phyloP scores from a whole-genome alignment of 2,797 vertebrate genomes.

The Helarctos malayanus region DNA sequence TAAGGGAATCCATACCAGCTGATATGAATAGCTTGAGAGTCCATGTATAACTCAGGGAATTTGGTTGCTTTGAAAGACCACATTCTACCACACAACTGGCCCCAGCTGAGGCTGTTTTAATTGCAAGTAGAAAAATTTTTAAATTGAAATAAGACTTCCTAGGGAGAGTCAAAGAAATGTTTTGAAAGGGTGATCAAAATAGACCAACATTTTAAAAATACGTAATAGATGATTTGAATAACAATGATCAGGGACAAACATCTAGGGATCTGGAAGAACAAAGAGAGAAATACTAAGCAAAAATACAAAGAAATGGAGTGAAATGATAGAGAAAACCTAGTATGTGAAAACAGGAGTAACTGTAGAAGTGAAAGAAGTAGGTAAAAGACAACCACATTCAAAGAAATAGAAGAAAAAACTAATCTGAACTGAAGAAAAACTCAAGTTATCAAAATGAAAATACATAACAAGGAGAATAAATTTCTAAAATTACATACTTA shows the following conservation, averaged over 20 bases:
- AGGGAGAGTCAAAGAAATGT: background rate
- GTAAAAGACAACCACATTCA: conserved; percentile 1
- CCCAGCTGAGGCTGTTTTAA: background rate
- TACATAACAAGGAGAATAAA: background rate
- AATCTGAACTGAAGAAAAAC: background rate
- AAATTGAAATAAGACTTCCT: background rate
- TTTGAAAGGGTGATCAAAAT: background rate
- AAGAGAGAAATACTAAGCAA: background rate
- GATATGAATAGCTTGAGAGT: background rate
- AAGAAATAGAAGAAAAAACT: conserved; percentile 23
- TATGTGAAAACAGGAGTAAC: background rate
- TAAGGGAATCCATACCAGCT: background rate
- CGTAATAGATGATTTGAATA: background rate
- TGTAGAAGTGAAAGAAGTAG: background rate
- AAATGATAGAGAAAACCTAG: background rate
- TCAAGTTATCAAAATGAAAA: conserved; percentile 10
- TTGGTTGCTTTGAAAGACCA: background rate
- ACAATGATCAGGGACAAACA: background rate
- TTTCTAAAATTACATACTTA: background rate
- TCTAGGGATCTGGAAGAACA: background rate
- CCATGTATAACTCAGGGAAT: background rate
- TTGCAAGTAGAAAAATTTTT: background rate
- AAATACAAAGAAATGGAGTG: background rate
- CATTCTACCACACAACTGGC: background rate
- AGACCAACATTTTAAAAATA: background rate